These are phyloP conservation scores for Drymonia ruficornis DNA, from an alignment of 2,888 invertebrate genomes.

Conservation along the genomic window DNA sequence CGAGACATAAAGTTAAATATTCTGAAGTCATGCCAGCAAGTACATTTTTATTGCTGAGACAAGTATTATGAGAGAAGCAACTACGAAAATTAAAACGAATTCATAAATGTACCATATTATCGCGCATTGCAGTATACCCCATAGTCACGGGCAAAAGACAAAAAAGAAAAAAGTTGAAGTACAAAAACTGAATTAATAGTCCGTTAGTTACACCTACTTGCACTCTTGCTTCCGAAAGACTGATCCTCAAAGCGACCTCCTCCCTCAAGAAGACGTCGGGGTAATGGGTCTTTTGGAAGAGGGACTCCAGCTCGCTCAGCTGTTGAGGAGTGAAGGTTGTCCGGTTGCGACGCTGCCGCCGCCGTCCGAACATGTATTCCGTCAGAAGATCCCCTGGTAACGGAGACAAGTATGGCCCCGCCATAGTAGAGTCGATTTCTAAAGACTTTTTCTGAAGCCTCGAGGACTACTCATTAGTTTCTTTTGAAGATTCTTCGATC, in stretches of 20 bases:
- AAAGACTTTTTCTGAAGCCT: not conserved
- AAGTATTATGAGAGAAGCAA: no score
- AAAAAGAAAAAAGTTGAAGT: no score
- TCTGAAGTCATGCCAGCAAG: no score
- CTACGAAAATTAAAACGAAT: no score
- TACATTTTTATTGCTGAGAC: no score
- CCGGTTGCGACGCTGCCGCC: slow-evolving; percentile 94
- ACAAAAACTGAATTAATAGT: no score
- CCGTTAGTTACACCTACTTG: slow-evolving; percentile 84
- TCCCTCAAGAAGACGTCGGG: slow-evolving; percentile 96
- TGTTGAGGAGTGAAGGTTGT: slow-evolving; percentile 98
- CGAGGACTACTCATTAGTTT: not conserved
- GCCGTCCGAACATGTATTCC: slow-evolving; percentile 96
- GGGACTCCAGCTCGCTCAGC: slow-evolving; percentile 94
- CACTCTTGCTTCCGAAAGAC: slow-evolving; percentile 96
- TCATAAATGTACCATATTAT: no score
- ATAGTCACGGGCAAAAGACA: no score
- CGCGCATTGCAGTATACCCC: no score
- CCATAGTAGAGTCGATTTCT: slow-evolving; percentile 82
- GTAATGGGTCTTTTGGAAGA: slow-evolving; percentile 97
- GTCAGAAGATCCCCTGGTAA: slow-evolving; percentile 94
- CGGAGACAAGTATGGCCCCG: slow-evolving; percentile 94
- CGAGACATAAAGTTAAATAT: no score
- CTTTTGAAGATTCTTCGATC: not conserved
- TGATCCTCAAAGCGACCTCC: slow-evolving; percentile 95